Conservation (phyloP, 2,113 vertebrate species). For the Penelope pileata region DNA sequence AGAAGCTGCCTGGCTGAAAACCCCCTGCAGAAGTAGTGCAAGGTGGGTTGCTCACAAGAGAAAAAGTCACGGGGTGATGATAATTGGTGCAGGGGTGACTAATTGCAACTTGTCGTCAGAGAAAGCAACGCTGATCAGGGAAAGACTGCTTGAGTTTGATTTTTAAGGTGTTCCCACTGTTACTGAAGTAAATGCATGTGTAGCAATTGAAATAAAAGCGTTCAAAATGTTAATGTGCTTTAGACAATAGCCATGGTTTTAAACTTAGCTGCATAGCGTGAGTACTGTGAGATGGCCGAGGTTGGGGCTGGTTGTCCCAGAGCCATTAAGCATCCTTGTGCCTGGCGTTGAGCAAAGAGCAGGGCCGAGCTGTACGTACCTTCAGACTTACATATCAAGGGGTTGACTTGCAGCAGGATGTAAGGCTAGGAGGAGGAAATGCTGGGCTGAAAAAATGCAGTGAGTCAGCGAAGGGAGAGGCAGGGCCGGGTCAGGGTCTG, state of each 20-base stretch:
- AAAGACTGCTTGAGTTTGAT: neutral
- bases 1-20: neutral
- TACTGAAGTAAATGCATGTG: neutral
- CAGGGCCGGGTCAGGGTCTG: too few relatives aligned
- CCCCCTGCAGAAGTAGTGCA: neutral
- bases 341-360: too few relatives aligned
- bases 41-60: neutral
- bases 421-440: neutral
- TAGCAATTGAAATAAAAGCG: too few relatives aligned
- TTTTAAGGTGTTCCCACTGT: neutral
- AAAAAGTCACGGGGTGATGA: neutral
- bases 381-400: too few relatives aligned
- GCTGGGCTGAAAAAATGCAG: neutral
- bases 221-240: too few relatives aligned
- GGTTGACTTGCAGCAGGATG: accelerated
- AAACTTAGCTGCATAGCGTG: too few relatives aligned
- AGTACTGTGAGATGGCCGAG: accelerated
- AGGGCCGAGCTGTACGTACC: too few relatives aligned
- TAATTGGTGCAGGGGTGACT: neutral
- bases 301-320: neutral
- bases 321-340: neutral
- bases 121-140: neutral
- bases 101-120: neutral
- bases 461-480: neutral
- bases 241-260: neutral